Conservation (phyloP, 2,888 invertebrate genomes). For the Lamellibrachia columna region DNA sequence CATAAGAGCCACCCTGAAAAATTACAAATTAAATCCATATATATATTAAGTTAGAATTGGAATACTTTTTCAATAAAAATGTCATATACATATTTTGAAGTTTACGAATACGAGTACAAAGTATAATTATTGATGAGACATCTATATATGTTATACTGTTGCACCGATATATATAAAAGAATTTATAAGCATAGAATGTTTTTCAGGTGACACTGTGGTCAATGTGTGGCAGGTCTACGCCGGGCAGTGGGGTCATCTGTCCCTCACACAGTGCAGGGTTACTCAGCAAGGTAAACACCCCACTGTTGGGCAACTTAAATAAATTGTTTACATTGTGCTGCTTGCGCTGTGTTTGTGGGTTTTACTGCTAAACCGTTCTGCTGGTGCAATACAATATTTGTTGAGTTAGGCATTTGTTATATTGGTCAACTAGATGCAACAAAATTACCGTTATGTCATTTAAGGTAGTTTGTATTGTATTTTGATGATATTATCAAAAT, state of each 20-base stretch:
- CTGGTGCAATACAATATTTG: not conserved
- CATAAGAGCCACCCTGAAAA: no score
- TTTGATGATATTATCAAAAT: no score
- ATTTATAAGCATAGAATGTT: not conserved
- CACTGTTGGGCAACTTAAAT: not conserved
- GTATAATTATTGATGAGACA: no score
- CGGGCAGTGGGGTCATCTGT: constrained; percentile 35
- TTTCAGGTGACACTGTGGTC: constrained; percentile 34
- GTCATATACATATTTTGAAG: no score
- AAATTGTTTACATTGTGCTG: not conserved
- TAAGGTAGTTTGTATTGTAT: no score
- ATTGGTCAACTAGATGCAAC: no score
- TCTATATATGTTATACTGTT: not conserved
- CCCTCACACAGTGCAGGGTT: constrained; percentile 22
- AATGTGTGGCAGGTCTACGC: constrained; percentile 31
- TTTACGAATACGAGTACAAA: no score
- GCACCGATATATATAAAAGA: not conserved
- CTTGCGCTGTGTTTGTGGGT: not conserved
- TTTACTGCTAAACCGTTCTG: no score
- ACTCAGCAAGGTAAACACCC: constrained; percentile 31
- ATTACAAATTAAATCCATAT: no score
- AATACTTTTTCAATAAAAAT: no score
- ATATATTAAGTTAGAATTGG: no score
- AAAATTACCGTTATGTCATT: no score
- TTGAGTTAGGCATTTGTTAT: not conserved